Base-by-base conservation (phyloP, 2,888 invertebrate genomes). In the Koerneria pararmatus region DNA sequence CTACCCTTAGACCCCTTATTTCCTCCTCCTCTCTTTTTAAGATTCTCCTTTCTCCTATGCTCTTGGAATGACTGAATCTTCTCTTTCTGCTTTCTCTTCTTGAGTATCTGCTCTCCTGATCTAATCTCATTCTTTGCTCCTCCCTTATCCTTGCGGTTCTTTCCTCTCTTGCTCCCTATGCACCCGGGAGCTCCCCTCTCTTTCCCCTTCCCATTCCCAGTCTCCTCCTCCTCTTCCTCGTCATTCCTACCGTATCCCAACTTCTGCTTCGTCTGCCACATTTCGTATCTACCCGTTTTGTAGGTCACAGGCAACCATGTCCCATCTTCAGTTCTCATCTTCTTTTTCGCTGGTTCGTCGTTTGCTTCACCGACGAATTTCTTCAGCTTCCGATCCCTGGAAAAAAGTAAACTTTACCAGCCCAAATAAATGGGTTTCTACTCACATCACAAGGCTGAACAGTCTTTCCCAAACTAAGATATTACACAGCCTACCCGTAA, bases 321-420 rank as follows among this genome's bases (percentile, higher is more conserved):
- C 51, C 64, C 98, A 69, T 93, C 93, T 86, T 98, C 98, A 0
- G 95, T 95, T 78, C 90, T 90, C 73, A 98, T 94, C 85, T 91
- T 92, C 65, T 90, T 90, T 29, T 86, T 85, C 74, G 89, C 68
- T 24, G 74, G 73, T 73, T 83, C 71, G 62, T 75, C 65, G 60
- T 73, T 60, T 59, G 70, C 49, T 54, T 73, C 71, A 31, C 83
- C 81, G 37, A 97, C 90, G 90, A 93, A 94, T 86, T 92, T 95
- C 88, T 95, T 97, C 85, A 91, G 90, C 84, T 93, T 93, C 59
- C 93, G 88, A 86, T 97, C 95, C 97, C 97, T 87, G 74, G 3
- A 78, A 74, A 32, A n/a, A n/a, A 60, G 66, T 31, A 11, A 22
- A 11, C 11, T 32, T 32, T 1, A 29, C 58, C 19, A 58, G 32